A percentile compares a stretch with the other conserved stretches of the same genome.
These are phyloP conservation scores for Hydroisotoma schaefferi DNA, from an alignment of 2,888 invertebrate genomes.

Conservation along the genomic window DNA sequence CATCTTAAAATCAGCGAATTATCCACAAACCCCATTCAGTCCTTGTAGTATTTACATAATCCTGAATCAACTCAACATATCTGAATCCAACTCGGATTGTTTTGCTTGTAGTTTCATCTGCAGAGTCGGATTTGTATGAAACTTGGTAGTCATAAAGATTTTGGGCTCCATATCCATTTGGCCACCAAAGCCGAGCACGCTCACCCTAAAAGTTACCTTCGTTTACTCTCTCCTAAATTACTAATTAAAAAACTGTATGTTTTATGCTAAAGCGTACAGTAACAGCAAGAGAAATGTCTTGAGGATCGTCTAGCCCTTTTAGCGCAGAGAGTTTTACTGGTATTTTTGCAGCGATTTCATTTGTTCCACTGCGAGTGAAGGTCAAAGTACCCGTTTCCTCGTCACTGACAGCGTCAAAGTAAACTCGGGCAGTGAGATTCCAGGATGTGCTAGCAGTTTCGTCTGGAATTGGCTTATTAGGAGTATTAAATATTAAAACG, in stretches of 20 bases:
- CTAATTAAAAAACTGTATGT: background rate
- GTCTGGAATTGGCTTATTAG: constrained; percentile 33
- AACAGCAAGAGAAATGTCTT: constrained; percentile 24
- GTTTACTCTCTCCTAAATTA: background rate
- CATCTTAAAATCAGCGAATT: background rate
- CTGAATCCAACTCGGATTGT: constrained; percentile 78
- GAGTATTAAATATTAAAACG: constrained; percentile 55
- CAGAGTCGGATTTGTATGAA: constrained; percentile 51
- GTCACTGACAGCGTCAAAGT: constrained; percentile 24
- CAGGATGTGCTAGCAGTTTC: constrained; percentile 37
- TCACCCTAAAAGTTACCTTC: constrained; percentile 26
- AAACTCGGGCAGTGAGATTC: constrained; percentile 39
- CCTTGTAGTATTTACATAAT: constrained; percentile 54
- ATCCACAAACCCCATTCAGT: constrained; percentile 14
- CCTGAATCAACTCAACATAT: constrained; percentile 76
- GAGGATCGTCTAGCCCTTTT: background rate
- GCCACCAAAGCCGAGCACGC: constrained; percentile 79
- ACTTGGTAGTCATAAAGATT: constrained; percentile 67
- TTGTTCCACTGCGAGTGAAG: constrained; percentile 5
- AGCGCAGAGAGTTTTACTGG: background rate
- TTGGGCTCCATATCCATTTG: constrained; percentile 80
- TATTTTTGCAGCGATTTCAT: background rate
- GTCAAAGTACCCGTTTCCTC: constrained; percentile 15
- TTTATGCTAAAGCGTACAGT: constrained; percentile 14
- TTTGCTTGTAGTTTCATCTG: constrained; percentile 25